Evolutionary conservation across 2,888 invertebrate genomes (phyloP), one percentile per base, ranked within the genome.

Genomic region (Hirudinaria manillensis): DNA sequence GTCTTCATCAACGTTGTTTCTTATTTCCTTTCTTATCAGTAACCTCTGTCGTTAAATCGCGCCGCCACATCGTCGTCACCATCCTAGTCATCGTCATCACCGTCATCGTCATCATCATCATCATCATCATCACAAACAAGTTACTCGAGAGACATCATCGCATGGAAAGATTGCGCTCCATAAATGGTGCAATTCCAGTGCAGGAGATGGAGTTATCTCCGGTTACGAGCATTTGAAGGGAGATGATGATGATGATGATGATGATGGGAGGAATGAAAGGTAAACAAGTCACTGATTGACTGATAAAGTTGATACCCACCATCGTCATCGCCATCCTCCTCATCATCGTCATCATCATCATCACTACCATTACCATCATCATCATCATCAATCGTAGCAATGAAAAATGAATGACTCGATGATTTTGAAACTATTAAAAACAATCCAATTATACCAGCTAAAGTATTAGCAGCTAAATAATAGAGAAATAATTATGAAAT

Each of bases 31-130:
- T 27, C 10, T 66, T 27, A 66, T 66, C 66, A 66, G 16, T 27
- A 66, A 21, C 66, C 66, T n/a, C 24, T 27, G 24, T 66, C 66
- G 24, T 66, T 27, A 66, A 13, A 16, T n/a, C 24, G 19, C 16
- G 16, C 66, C 16, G 16, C 66, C 16, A 13, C 16, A 66, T 66
- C 61, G 27, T 56, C 61, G 27, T 56, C 61, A 13, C 3, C 61
- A 13, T 56, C 61, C 3, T 56, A 3, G 13, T 56, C 61, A 56
- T 56, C 70, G 36, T 70, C 70, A 72, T 51, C 51, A 72, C 16
- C 53, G 19, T 53, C 53, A 55, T 53, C 72, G 53, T 72, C 72
- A 72, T 51, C 72, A 45, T 72, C 72, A 72, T 71, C 72, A 72
- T 51, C 55, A 53, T n/a, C 70, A 70, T 34, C 51, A 70, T 21